These are phyloP conservation scores for Lepus timidus DNA, from an alignment of 2,113 vertebrate genomes.

Conservation along the genomic window DNA sequence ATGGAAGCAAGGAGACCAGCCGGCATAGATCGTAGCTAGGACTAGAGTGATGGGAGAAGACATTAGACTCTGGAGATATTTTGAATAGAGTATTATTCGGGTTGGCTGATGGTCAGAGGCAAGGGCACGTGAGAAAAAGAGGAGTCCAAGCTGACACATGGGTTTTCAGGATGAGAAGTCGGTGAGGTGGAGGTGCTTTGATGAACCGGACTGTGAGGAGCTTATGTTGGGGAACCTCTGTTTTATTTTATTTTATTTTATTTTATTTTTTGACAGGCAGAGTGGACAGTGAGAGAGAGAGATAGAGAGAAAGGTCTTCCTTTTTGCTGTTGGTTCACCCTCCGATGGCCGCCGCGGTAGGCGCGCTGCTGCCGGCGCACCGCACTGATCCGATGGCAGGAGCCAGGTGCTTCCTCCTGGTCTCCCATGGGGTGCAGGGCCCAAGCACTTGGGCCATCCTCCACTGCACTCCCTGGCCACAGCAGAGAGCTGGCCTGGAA, in stretches of 20 bases:
- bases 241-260: not conserved
- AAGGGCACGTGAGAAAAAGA: constrained; percentile 7
- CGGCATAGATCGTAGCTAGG: not conserved
- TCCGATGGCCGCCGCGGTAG: no score
- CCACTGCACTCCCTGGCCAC: no score
- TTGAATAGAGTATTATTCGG: not conserved
- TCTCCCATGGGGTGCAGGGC: no score
- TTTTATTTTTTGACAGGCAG: no score
- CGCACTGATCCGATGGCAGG: no score
- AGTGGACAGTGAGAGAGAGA: no score
- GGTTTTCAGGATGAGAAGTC: not conserved
- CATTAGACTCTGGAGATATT: not conserved
- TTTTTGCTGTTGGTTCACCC: no score
- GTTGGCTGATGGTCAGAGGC: not conserved
- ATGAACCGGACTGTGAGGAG: not conserved
- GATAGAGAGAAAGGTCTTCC: no score
- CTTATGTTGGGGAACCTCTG: not conserved
- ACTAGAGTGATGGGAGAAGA: not conserved
- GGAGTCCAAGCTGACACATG: not conserved
- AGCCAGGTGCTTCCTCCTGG: no score
- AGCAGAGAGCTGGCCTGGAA: no score
- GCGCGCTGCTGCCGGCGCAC: no score
- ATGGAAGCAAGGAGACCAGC: not conserved
- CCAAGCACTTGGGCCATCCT: no score
- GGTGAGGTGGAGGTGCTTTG: not conserved